Conservation (phyloP, 2,888 invertebrate genomes). For the Ochlodes sylvanus region DNA sequence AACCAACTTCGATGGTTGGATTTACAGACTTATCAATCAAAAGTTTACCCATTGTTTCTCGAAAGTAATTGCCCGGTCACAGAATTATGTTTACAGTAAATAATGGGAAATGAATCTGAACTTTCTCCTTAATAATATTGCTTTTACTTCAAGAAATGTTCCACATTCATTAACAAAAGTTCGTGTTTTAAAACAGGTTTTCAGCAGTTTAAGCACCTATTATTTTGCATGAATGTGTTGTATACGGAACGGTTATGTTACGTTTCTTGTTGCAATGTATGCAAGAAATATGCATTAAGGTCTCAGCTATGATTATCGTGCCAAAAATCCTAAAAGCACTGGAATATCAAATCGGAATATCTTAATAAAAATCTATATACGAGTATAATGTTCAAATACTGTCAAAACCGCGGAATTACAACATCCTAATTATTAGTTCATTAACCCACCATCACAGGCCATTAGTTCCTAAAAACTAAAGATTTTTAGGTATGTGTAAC, state of each 20-base stretch:
- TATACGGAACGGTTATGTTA: slow-evolving; percentile 14
- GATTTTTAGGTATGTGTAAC: too few species aligned
- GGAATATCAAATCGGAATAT: not conserved
- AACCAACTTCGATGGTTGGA: slow-evolving; percentile 41
- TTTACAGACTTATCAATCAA: slow-evolving; percentile 59
- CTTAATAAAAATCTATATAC: not conserved
- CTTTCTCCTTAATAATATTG: slow-evolving; percentile 30
- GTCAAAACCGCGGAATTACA: too few species aligned
- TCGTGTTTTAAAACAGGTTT: slow-evolving; percentile 16
- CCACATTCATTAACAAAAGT: slow-evolving; percentile 18
- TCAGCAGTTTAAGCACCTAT: slow-evolving; percentile 23
- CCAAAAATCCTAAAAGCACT: not conserved
- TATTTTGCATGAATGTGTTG: slow-evolving; percentile 14
- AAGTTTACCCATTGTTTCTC: slow-evolving; percentile 54
- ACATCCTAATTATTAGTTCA: too few species aligned
- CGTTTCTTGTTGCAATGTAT: slow-evolving; percentile 4
- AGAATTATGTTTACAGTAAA: slow-evolving; percentile 32
- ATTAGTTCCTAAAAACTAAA: too few species aligned
- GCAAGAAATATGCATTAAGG: slow-evolving; percentile 8
- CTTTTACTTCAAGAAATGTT: slow-evolving; percentile 10
- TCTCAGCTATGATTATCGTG: slow-evolving; percentile 1
- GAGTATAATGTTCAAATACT: too few species aligned
- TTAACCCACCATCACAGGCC: too few species aligned
- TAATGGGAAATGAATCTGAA: slow-evolving; percentile 41
- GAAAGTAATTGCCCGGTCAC: slow-evolving; percentile 47